Evolutionary conservation across 2,113 vertebrate species (phyloP).

Genomic region (Alosa alosa): DNA sequence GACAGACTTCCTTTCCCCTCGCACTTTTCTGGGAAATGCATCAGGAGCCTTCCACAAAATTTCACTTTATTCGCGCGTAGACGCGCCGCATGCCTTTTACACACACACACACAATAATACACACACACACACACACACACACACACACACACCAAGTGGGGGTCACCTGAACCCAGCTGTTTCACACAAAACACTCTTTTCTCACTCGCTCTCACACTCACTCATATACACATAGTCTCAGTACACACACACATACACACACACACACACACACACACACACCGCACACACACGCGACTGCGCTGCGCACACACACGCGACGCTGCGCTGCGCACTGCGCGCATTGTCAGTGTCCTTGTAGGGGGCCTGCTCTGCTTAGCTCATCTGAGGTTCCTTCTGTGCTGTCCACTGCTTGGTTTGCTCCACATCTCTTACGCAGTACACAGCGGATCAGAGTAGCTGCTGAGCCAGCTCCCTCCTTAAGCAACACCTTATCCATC

Average conservation of each 20-base stretch:
- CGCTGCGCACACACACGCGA: too few relatives aligned
- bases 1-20: not conserved
- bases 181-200: conserved; percentile 26
- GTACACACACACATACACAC: too few relatives aligned
- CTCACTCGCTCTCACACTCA: not conserved
- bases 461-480: not conserved
- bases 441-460: not conserved
- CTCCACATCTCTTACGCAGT: not conserved
- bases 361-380: not conserved
- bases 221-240: not conserved
- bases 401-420: too few relatives aligned
- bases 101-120: conserved; percentile 13
- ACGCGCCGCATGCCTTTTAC: too few relatives aligned
- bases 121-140: not conserved
- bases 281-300: not conserved
- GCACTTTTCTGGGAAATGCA: not conserved
- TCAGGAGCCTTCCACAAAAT: not conserved
- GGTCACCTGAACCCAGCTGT: conserved; percentile 9
- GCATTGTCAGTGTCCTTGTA: not conserved
- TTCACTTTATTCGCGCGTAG: too few relatives aligned
- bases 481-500: not conserved
- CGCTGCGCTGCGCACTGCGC: too few relatives aligned
- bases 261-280: not conserved
- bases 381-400: not conserved
- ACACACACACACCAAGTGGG: not conserved